These are phyloP conservation scores for Leptinotarsa texana DNA, from an alignment of 1,140 invertebrate genomes.

Conservation along the genomic window DNA sequence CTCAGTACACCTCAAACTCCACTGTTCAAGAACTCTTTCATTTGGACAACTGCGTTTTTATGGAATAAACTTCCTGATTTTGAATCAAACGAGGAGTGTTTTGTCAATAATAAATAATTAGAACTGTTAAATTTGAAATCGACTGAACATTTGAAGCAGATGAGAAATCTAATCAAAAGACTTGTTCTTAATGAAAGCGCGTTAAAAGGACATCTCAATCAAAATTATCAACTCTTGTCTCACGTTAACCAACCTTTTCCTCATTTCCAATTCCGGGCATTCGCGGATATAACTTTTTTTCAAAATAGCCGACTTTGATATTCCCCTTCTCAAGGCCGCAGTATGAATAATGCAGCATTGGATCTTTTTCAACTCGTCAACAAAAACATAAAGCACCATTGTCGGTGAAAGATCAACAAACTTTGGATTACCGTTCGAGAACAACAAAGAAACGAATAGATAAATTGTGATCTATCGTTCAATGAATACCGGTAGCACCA, in stretches of 20 bases:
- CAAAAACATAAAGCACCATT: conserved; percentile 8
- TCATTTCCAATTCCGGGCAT: not conserved
- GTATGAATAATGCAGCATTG: not conserved
- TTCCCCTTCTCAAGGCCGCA: not conserved
- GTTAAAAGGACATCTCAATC: not conserved
- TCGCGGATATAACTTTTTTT: not conserved
- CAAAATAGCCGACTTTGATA: not conserved
- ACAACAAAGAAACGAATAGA: conserved; percentile 5
- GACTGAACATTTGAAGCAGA: too few relatives aligned
- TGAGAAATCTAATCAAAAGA: too few relatives aligned
- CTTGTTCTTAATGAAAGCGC: too few relatives aligned
- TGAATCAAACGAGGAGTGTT: too few relatives aligned
- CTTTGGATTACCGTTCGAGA: not conserved
- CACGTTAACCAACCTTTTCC: not conserved
- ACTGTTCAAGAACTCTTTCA: too few relatives aligned
- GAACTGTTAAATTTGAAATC: too few relatives aligned
- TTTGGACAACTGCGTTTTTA: too few relatives aligned
- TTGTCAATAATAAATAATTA: too few relatives aligned
- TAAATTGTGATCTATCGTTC: not conserved
- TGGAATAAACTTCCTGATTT: too few relatives aligned
- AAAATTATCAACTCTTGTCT: not conserved
- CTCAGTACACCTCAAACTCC: too few relatives aligned
- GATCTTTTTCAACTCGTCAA: not conserved
- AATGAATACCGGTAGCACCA: not conserved
- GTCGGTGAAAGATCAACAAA: conserved; percentile 5